Percentiles rank a stretch among this genome's conserved stretches.
Evolutionary conservation across 2,113 vertebrate genomes (phyloP).

Genomic region (Oreotrochilus melanogaster): DNA sequence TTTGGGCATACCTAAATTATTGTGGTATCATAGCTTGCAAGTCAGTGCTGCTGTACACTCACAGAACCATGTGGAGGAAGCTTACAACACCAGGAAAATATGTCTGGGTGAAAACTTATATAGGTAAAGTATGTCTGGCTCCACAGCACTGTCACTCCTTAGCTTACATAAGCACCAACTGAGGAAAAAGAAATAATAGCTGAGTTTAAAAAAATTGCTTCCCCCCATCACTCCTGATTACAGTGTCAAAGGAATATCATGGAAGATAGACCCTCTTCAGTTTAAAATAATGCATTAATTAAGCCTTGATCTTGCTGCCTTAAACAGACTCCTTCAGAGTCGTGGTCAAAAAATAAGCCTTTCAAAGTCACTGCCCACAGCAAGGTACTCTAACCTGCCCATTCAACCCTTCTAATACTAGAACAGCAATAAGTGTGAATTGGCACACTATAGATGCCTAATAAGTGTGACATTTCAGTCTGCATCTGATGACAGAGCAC

Average conservation of each 20-base stretch:
- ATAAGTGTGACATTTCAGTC: not conserved
- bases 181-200: not conserved
- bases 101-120: conserved; percentile 53
- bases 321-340: not conserved
- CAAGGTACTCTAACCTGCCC: not conserved
- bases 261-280: not conserved
- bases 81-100: conserved; percentile 59
- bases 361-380: not conserved
- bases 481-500: not conserved
- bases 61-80: not conserved
- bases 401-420: not conserved
- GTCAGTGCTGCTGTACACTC: not conserved
- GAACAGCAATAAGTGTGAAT: not conserved
- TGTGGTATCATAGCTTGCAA: not conserved
- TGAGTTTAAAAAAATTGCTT: not conserved
- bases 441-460: not conserved
- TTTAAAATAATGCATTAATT: not conserved
- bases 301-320: not conserved
- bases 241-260: not conserved
- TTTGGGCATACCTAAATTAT: not conserved
- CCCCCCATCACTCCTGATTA: not conserved
- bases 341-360: not conserved
- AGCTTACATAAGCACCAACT: not conserved
- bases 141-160: not conserved
- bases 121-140: conserved; percentile 3